These are phyloP conservation scores for Eristalis intricaria DNA, from an alignment of 2,888 invertebrate species.

Conservation along the genomic window DNA sequence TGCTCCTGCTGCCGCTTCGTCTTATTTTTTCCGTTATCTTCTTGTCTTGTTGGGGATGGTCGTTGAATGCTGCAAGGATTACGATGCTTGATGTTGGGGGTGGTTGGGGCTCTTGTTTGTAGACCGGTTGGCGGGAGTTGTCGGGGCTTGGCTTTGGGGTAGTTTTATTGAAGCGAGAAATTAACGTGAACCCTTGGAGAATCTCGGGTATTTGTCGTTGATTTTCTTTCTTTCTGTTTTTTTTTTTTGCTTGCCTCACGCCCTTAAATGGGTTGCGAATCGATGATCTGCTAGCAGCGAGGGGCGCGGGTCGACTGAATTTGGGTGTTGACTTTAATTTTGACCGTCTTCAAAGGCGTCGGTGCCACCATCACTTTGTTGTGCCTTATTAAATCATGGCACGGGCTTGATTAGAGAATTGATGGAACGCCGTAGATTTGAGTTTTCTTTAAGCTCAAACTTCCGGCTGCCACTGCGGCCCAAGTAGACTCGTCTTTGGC, in stretches of 20 bases:
- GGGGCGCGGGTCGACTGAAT: neutral
- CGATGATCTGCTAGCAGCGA: neutral
- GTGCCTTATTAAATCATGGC: neutral
- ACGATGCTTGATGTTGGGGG: neutral
- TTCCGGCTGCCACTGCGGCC: no score
- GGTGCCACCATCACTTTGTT: neutral
- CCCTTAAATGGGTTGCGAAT: neutral
- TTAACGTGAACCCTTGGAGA: constrained; percentile 40
- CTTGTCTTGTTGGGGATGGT: constrained; percentile 17
- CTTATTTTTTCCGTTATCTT: neutral
- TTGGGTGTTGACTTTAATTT: neutral
- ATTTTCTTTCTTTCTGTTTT: neutral
- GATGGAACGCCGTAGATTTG: neutral
- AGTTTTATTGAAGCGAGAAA: constrained; percentile 37
- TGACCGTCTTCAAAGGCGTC: neutral
- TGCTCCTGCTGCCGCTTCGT: neutral
- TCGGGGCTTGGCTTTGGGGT: neutral
- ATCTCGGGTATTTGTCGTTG: constrained; percentile 19
- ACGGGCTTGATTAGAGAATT: neutral
- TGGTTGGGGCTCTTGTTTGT: neutral
- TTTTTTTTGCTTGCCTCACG: no score
- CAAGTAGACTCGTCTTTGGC: no score
- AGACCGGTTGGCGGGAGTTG: neutral
- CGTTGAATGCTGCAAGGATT: constrained; percentile 25
- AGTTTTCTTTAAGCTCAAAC: no score